Evolutionary conservation across 1,140 invertebrate genomes (phyloP).

Genomic region (Himalopsyche phryganea): DNA sequence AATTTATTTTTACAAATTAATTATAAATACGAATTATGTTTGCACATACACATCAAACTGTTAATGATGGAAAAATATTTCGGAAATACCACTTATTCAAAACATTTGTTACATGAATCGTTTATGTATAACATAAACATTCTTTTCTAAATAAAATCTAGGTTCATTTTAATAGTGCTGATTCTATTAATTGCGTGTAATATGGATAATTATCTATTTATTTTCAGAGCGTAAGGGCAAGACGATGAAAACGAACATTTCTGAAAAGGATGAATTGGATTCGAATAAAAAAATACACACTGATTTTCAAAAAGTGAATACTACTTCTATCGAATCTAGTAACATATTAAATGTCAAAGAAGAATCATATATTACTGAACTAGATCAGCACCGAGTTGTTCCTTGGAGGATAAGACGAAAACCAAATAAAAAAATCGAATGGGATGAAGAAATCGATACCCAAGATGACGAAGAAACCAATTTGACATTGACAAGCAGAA

Average conservation of each 20-base stretch:
- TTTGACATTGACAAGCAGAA: neutral
- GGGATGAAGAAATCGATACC: slow-evolving; percentile 2
- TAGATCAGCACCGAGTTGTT: slow-evolving; percentile 24
- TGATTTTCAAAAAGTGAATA: slow-evolving; percentile 9
- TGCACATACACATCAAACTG: too few species aligned
- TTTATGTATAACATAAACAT: too few species aligned
- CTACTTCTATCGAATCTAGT: slow-evolving; percentile 20
- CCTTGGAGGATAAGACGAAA: slow-evolving; percentile 36
- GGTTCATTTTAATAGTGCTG: too few species aligned
- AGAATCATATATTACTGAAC: slow-evolving; percentile 28
- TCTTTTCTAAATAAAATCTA: too few species aligned
- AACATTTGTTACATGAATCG: too few species aligned
- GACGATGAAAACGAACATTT: slow-evolving; percentile 16
- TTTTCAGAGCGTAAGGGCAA: slow-evolving; percentile 25
- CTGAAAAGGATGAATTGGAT: slow-evolving; percentile 15
- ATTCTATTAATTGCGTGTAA: too few species aligned
- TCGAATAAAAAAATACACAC: neutral
- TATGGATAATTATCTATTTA: neutral
- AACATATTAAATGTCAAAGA: slow-evolving; percentile 29
- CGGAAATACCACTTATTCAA: too few species aligned
- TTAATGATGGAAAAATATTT: too few species aligned
- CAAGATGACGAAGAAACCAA: slow-evolving; percentile 34
- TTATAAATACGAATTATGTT: too few species aligned
- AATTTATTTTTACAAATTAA: too few species aligned
- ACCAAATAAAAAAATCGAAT: slow-evolving; percentile 4